Base-by-base conservation (phyloP, 2,888 invertebrate genomes). In the Eurytoma adleriae region DNA sequence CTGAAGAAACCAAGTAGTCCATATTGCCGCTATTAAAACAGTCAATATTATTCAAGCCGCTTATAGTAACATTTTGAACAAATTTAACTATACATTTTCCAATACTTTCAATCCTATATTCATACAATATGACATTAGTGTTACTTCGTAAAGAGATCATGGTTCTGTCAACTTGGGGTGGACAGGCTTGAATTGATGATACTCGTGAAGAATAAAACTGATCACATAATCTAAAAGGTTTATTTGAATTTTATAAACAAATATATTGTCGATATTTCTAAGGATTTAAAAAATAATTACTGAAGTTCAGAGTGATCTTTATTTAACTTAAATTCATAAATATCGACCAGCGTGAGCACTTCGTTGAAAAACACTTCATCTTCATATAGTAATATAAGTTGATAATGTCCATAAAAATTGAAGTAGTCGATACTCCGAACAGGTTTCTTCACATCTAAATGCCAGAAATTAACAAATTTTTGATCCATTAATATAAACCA, bases 241-340 rank as follows among this genome's bases (percentile, higher is more conserved):
- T 61, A 5, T 48, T 52, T n/a, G 77, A 80, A 86, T 13, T 27
- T 1, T 16, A 20, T 12, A 20, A 20, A 59, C 16, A 50, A 50
- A 18, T 18, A 18, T 7, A 27, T 54, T 52, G 12, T 5, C 30
- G 10, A 20, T 18, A 54, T 52, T 24, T 27, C 40, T 67, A 18
- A 13, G 30, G n/a, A 67, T 69, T n/a, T 50, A 48, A 24, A 56
- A 62, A 18, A 30, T 40, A 50, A 5, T 73, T 86, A 91, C 91
- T 90, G 89, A 52, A 88, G 74, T 87, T 78, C 3, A 80, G 83
- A 18, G 64, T 64, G 12, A 71, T 84, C 74, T 40, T 69, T 79
- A 64, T 86, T 83, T 64, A 90, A 82, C 40, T 74, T 82, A 78
- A 91, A 89, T 30, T 89, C 86, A 75, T 91, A 91, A 57, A 91